Evolutionary conservation across 2,113 vertebrate genomes (phyloP).

Genomic region (Neofelis nebulosa): DNA sequence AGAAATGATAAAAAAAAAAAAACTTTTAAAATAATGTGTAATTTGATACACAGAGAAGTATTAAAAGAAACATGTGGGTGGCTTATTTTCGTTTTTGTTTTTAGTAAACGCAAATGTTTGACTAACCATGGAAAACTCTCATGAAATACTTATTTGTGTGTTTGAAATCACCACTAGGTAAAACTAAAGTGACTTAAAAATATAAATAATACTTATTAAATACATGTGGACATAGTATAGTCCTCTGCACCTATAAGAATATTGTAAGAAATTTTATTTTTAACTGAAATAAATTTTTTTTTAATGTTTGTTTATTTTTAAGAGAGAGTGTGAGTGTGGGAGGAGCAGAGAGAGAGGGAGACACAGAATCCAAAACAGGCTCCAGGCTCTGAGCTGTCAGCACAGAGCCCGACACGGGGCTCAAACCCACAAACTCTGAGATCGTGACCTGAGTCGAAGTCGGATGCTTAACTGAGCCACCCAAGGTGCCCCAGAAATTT

Average conservation of each 20-base stretch:
- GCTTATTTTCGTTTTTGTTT: not conserved
- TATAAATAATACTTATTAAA: not conserved
- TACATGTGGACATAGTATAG: not conserved
- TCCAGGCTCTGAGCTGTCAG: no score
- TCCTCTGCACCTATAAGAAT: not conserved
- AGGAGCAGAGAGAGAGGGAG: no score
- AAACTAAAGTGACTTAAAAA: constrained; percentile 2
- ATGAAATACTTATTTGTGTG: not conserved
- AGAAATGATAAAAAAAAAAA: not conserved
- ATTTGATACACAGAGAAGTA: not conserved
- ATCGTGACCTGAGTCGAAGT: no score
- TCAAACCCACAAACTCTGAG: no score
- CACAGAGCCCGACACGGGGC: no score
- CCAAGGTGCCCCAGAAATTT: not conserved
- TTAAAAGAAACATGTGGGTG: constrained; percentile 20
- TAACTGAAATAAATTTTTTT: no score
- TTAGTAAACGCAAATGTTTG: not conserved
- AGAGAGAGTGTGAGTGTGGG: no score
- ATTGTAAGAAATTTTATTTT: not conserved
- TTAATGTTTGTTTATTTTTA: no score
- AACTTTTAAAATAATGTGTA: constrained; percentile 5
- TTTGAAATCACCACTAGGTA: not conserved
- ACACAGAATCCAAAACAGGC: no score
- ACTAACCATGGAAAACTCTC: not conserved
- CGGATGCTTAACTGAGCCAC: no score